Evolutionary conservation across 1,140 invertebrate genomes (phyloP).

Genomic region (Heterodera carotae): DNA sequence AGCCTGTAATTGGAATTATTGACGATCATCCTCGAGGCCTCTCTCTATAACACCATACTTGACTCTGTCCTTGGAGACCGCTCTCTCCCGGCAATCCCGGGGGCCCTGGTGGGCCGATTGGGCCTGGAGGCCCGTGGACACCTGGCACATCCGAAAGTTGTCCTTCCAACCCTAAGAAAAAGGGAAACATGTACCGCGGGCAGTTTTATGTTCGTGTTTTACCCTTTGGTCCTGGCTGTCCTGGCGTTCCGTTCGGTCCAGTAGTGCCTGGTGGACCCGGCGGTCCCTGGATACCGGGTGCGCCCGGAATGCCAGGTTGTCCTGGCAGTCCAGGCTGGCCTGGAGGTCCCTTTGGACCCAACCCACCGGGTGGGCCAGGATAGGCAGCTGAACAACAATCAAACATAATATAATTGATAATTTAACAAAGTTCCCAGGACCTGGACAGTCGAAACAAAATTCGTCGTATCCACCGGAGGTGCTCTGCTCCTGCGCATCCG

Average conservation of each 20-base stretch:
- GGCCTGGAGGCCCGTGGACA: slow-evolving; percentile 29
- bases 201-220: not conserved
- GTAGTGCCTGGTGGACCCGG: slow-evolving; percentile 37
- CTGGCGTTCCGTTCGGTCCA: slow-evolving; percentile 31
- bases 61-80: slow-evolving; percentile 28
- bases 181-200: not conserved
- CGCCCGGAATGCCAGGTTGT: slow-evolving; percentile 29
- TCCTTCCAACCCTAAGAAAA: slow-evolving; percentile 29
- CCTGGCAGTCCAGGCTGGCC: slow-evolving; percentile 23
- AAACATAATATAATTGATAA: too few species aligned
- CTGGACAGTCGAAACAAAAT: slow-evolving; percentile 29
- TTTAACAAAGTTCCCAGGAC: not conserved
- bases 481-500: slow-evolving; percentile 16
- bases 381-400: not conserved
- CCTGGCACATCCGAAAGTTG: slow-evolving; percentile 23
- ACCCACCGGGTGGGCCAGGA: slow-evolving; percentile 17
- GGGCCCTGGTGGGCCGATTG: slow-evolving; percentile 30
- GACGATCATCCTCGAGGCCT: not conserved
- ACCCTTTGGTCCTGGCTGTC: slow-evolving; percentile 35
- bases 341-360: slow-evolving; percentile 21
- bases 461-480: slow-evolving; percentile 15
- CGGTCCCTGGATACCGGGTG: slow-evolving; percentile 21
- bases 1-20: not conserved
- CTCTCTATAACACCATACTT: not conserved
- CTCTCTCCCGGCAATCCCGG: slow-evolving; percentile 30